Conservation (phyloP, 2,113 vertebrate genomes). For the Polyodon spathula region DNA sequence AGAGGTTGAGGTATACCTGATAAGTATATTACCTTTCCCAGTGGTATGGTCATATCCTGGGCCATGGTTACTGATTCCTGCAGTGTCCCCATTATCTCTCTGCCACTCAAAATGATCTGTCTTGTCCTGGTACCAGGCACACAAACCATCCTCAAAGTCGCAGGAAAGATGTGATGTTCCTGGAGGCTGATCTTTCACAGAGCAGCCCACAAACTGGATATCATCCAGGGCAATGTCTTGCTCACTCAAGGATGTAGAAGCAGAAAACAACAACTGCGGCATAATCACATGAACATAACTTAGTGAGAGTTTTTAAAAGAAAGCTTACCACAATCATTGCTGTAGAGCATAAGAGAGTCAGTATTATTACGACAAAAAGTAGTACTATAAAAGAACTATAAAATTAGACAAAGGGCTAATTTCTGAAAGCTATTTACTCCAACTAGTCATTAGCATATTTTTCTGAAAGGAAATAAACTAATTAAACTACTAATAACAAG, state of each 20-base stretch:
- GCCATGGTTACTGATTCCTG: background rate
- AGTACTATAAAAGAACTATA: no score
- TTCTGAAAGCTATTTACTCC: no score
- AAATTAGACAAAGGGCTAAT: no score
- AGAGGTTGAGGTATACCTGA: no score
- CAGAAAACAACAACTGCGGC: constrained; percentile 40
- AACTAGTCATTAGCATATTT: no score
- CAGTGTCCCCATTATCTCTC: background rate
- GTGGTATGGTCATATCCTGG: constrained; percentile 32
- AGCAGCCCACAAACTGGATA: constrained; percentile 41
- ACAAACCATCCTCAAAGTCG: constrained; percentile 48
- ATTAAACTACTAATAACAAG: no score
- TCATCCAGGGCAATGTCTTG: constrained; percentile 52
- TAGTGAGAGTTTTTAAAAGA: background rate
- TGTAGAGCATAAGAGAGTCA: background rate
- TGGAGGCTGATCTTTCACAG: constrained; percentile 38
- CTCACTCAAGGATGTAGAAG: background rate
- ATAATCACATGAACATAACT: constrained; percentile 5
- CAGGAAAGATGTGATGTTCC: constrained; percentile 48
- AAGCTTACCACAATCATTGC: background rate
- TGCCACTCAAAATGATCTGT: constrained; percentile 38
- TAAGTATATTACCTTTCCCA: constrained; percentile 33
- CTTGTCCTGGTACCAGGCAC: constrained; percentile 53
- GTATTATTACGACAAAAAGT: no score
- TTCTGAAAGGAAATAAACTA: no score